A percentile compares a stretch with the other conserved stretches of the same genome.
Conservation (phyloP, 2,113 vertebrate species). For the Perca fluviatilis region DNA sequence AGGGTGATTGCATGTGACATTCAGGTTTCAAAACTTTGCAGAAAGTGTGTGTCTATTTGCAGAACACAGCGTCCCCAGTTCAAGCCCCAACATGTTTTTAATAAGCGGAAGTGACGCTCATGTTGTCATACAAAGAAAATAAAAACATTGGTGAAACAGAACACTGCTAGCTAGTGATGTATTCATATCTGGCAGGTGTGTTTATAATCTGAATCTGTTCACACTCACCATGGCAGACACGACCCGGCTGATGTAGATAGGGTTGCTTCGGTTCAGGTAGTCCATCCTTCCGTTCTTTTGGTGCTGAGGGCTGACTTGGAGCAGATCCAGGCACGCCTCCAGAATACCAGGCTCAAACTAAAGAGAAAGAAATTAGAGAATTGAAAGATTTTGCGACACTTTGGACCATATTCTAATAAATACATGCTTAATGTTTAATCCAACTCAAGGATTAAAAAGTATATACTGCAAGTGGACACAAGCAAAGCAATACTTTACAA, state of each 20-base stretch:
- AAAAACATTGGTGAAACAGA: neutral
- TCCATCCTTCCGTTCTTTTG: slow-evolving; percentile 54
- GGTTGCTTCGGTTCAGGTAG: slow-evolving; percentile 67
- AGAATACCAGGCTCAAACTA: slow-evolving; percentile 82
- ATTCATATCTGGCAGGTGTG: neutral
- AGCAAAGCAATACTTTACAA: neutral
- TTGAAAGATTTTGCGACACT: neutral
- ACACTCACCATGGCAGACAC: slow-evolving; percentile 85
- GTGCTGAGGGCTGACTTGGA: slow-evolving; percentile 82
- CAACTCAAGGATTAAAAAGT: neutral
- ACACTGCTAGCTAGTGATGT: neutral
- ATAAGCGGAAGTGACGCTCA: neutral
- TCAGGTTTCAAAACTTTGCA: neutral
- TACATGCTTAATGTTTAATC: neutral
- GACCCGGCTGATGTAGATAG: slow-evolving; percentile 81
- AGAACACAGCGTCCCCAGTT: neutral
- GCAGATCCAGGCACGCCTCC: slow-evolving; percentile 81
- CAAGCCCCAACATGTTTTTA: slow-evolving; percentile 24
- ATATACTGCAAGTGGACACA: neutral
- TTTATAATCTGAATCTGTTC: neutral
- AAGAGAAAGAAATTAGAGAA: neutral
- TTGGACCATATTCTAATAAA: neutral
- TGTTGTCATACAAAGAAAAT: neutral
- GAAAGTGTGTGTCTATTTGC: neutral
- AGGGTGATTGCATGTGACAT: neutral